These are phyloP conservation scores for Isurus oxyrinchus DNA, from an alignment of 2,113 vertebrate genomes.

Conservation along the genomic window DNA sequence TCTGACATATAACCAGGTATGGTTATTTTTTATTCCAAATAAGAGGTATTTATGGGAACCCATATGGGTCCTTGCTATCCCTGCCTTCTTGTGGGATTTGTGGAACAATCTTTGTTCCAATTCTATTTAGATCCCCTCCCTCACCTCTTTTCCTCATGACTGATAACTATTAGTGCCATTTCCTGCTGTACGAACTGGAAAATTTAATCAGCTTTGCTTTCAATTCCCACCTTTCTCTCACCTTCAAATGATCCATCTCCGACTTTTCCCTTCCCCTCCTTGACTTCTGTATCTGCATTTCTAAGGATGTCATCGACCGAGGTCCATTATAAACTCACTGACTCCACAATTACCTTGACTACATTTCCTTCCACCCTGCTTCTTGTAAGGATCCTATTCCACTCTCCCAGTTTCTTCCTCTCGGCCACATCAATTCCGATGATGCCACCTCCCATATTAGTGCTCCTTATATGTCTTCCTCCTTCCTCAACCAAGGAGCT, in stretches of 20 bases:
- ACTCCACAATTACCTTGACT: too few relatives aligned
- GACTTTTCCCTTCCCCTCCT: not conserved
- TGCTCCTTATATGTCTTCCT: too few relatives aligned
- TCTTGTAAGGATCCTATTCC: too few relatives aligned
- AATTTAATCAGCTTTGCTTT: not conserved
- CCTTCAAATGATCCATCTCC: not conserved
- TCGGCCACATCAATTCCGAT: too few relatives aligned
- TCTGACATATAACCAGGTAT: not conserved
- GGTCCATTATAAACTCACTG: not conserved
- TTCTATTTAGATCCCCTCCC: too few relatives aligned
- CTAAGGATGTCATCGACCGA: not conserved
- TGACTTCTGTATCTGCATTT: not conserved
- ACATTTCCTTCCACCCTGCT: too few relatives aligned
- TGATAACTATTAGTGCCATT: not conserved
- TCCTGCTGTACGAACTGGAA: not conserved
- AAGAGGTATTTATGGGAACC: not conserved
- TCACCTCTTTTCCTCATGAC: too few relatives aligned
- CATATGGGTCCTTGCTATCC: not conserved
- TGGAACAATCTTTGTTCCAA: too few relatives aligned
- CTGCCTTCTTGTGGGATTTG: too few relatives aligned
- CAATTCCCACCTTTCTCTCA: not conserved
- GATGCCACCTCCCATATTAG: too few relatives aligned
- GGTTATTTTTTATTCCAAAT: not conserved
- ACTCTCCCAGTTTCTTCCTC: too few relatives aligned
- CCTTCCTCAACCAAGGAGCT: too few relatives aligned